Conservation (phyloP, 2,797 vertebrate genomes). For the Syndactyla subalaris region DNA sequence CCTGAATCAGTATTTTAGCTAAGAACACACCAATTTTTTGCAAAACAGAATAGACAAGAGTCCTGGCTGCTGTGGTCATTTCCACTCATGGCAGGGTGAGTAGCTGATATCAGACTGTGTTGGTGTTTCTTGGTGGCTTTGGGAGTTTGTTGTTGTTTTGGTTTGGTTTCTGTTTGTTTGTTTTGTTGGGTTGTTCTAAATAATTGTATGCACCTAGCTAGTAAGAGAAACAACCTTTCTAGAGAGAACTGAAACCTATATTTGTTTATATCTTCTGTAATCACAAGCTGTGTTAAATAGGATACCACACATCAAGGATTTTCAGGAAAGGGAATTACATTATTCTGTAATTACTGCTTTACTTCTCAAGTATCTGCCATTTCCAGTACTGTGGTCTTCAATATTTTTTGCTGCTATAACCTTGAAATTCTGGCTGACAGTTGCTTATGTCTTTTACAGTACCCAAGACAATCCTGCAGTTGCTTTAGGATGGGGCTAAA, state of each 20-base stretch:
- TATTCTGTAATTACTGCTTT: conserved; percentile 34
- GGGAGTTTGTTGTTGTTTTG: background rate
- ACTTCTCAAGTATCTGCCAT: background rate
- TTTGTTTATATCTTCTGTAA: conserved; percentile 1
- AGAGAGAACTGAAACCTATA: background rate
- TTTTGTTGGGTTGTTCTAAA: background rate
- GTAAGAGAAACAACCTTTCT: background rate
- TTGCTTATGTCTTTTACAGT: background rate
- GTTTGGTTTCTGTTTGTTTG: background rate
- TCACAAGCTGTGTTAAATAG: background rate
- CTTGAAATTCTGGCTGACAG: background rate
- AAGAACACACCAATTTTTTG: background rate
- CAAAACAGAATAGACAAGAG: background rate
- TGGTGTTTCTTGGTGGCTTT: background rate
- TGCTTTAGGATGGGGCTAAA: background rate
- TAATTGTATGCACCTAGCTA: background rate
- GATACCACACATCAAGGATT: background rate
- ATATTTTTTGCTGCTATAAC: conserved; percentile 16
- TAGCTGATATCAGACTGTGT: background rate
- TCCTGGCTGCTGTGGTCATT: background rate
- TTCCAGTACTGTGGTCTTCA: conserved; percentile 32
- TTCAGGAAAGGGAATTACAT: background rate
- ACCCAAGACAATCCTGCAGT: background rate
- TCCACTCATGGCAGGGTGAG: background rate
- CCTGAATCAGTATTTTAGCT: background rate